A percentile compares a stretch with the other conserved stretches of the same genome.
These are phyloP conservation scores for Enteromius paludinosus DNA, from an alignment of 2,797 vertebrate species.

Conservation along the genomic window DNA sequence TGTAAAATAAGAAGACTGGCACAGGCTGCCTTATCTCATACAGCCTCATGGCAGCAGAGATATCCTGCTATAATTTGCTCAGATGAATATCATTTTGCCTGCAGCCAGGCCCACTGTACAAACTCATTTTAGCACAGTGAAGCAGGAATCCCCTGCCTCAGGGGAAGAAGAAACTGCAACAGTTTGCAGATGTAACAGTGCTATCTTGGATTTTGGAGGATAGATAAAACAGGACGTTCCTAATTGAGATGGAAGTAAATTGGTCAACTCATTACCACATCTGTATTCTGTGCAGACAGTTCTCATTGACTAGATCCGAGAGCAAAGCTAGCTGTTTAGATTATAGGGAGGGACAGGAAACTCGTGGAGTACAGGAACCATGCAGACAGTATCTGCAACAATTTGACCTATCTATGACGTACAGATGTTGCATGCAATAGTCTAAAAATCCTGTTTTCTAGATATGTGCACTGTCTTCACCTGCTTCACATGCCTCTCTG, in stretches of 20 bases:
- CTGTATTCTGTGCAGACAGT: not conserved
- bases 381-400: slow-evolving; percentile 15
- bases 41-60: not conserved
- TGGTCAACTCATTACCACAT: slow-evolving; percentile 26
- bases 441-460: not conserved
- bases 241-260: slow-evolving; percentile 46
- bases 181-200: slow-evolving; percentile 10
- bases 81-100: slow-evolving; percentile 24
- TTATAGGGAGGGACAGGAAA: slow-evolving; percentile 38
- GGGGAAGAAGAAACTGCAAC: slow-evolving; percentile 3
- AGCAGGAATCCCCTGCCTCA: not conserved
- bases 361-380: slow-evolving; percentile 10
- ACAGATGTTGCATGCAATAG: slow-evolving; percentile 43
- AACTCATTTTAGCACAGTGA: not conserved
- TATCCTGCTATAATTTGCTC: slow-evolving; percentile 13
- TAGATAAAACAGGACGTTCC: slow-evolving; percentile 49
- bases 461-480: not conserved
- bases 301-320: slow-evolving; percentile 17
- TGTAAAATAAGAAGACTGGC: slow-evolving; percentile 21
- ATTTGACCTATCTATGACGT: slow-evolving; percentile 52
- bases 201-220: slow-evolving; percentile 1
- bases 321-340: slow-evolving; percentile 37
- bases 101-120: not conserved
- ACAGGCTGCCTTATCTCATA: slow-evolving; percentile 11
- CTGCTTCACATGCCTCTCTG: no score